These are phyloP conservation scores for Dastarcus helophoroides DNA, from an alignment of 2,888 invertebrate genomes.

Conservation along the genomic window DNA sequence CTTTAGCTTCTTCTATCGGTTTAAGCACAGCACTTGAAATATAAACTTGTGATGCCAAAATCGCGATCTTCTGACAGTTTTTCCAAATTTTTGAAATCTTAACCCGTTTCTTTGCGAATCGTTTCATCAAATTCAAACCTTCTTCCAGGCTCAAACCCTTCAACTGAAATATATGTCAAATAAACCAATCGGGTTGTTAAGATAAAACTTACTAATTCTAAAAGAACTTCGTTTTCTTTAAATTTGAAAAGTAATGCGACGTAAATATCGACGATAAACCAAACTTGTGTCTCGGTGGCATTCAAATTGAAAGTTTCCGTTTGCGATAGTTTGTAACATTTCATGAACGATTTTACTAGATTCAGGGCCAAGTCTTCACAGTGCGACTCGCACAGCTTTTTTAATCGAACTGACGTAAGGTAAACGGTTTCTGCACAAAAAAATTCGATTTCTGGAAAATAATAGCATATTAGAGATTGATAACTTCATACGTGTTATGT, in stretches of 20 bases:
- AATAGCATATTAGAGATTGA: too few relatives aligned
- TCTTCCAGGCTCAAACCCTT: constrained; percentile 43
- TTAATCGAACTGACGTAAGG: constrained; percentile 46
- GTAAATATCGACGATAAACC: constrained; percentile 49
- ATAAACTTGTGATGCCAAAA: constrained; percentile 44
- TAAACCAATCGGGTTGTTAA: constrained; percentile 7
- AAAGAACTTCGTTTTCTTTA: constrained; percentile 30
- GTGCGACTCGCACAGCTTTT: constrained; percentile 47
- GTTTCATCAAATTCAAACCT: constrained; percentile 43
- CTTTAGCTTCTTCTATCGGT: constrained; percentile 33
- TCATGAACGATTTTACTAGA: constrained; percentile 41
- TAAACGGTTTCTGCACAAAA: constrained; percentile 47
- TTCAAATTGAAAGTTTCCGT: constrained; percentile 29
- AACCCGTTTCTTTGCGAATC: constrained; percentile 38
- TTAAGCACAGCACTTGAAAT: constrained; percentile 44
- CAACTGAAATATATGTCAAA: constrained; percentile 34
- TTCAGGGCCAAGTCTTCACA: constrained; percentile 51
- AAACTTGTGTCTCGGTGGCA: constrained; percentile 39
- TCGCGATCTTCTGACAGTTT: constrained; percentile 43
- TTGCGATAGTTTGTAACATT: constrained; percentile 31
- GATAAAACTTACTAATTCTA: constrained; percentile 10
- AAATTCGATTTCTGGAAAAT: constrained; percentile 39
- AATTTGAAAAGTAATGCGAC: constrained; percentile 46
- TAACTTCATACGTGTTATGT: too few relatives aligned
- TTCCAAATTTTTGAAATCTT: constrained; percentile 45